Base-by-base conservation (phyloP, 2,113 vertebrate genomes). In the Atherinomorus stipes region DNA sequence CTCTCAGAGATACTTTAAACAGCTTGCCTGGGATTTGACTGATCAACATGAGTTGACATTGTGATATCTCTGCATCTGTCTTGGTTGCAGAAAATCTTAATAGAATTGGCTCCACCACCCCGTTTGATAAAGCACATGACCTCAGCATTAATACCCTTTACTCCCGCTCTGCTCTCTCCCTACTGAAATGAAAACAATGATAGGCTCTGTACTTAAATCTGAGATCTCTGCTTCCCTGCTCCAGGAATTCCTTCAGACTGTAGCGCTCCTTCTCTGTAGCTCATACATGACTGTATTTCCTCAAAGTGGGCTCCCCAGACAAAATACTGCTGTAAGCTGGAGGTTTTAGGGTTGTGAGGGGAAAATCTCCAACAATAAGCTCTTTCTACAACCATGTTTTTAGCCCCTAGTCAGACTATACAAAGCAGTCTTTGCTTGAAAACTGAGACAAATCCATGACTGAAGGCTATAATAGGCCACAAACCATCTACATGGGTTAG, bases 281-380 rank as follows among this genome's bases (percentile, higher is more conserved):
- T 66, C 77, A 64, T 54, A 77, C 71, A 73, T 12, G 47, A 82
- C 83, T 63, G 45, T 56, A 52, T 74, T 76, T 80, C 74, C 62
- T 56, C 56, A 51, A 50, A 85, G 63, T 26, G 71, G 37, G 8
- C 26, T 79, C 64, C 65, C 75, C 52, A 72, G 80, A 87, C 85
- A 89, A 87, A 85, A 89, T 70, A 37, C 83, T 64, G 63, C 85
- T 77, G 80, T 37, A 75, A 82, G 76, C 50, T 47, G 57, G 47
- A 69, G 56, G 28, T 71, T 88, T 69, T 64, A 62, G 67, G 21
- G 74, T 52, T 56, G 72, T 11, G 59, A 84, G 80, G 67, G 79
- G 69, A 79, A 80, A 83, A 66, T 62, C 50, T 74, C 63, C 51
- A 80, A 91, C 91, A 92, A 91, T 86, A 78, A 88, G 65, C 69